Evolutionary conservation across 2,888 invertebrate species (phyloP).

Genomic region (Hedya salicella): DNA sequence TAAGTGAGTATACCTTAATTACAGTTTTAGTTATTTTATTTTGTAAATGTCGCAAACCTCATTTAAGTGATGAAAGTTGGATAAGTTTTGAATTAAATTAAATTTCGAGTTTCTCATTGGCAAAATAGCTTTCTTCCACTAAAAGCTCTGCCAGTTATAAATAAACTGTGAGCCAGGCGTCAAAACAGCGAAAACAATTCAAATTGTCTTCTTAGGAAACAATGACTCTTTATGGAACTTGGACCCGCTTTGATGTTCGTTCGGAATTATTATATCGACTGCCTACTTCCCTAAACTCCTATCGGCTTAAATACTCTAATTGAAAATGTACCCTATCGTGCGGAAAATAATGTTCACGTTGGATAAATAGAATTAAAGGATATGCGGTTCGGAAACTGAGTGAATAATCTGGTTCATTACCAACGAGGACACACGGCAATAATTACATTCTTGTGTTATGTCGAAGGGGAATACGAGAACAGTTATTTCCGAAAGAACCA

Average conservation of each 20-base stretch:
- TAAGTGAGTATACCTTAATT: too few species aligned
- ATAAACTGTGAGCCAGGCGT: slow-evolving; percentile 17
- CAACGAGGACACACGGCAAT: slow-evolving; percentile 22
- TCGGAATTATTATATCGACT: slow-evolving; percentile 44
- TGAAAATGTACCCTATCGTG: background rate
- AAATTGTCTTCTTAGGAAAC: slow-evolving; percentile 65
- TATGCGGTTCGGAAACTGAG: background rate
- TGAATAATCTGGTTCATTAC: slow-evolving; percentile 41
- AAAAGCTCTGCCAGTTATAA: slow-evolving; percentile 1
- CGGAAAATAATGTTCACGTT: background rate
- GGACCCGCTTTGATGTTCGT: slow-evolving; percentile 54
- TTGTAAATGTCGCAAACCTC: too few species aligned
- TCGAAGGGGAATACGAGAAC: slow-evolving; percentile 10
- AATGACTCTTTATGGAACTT: slow-evolving; percentile 36
- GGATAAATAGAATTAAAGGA: background rate
- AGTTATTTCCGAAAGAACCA: slow-evolving; percentile 21
- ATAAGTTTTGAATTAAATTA: too few species aligned
- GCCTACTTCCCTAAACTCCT: background rate
- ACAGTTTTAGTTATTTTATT: too few species aligned
- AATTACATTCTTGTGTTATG: slow-evolving; percentile 29
- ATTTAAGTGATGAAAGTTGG: too few species aligned
- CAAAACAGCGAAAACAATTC: slow-evolving; percentile 65
- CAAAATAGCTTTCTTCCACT: background rate
- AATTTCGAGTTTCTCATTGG: background rate
- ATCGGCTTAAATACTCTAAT: background rate